Evolutionary conservation across 1,140 invertebrate species (phyloP).

Genomic region (Aphaenogaster rudis): DNA sequence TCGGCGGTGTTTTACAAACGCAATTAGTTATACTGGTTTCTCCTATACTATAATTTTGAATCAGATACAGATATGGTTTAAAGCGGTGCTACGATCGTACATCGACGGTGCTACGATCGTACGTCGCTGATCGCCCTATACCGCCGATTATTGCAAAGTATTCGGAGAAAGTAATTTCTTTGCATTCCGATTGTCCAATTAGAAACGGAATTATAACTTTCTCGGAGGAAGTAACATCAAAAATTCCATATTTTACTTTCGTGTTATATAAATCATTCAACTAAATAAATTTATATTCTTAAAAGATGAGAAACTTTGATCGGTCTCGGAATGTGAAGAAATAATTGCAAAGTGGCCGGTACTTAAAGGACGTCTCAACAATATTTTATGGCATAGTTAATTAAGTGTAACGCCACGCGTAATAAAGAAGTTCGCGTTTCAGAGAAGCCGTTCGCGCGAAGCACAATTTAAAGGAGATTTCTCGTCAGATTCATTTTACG

Average conservation of each 20-base stretch:
- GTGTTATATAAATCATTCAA: background rate
- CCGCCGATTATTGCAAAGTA: slow-evolving; percentile 15
- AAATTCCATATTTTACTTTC: slow-evolving; percentile 18
- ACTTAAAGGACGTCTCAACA: background rate
- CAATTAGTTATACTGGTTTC: slow-evolving; percentile 58
- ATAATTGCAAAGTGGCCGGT: background rate
- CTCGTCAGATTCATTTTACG: slow-evolving; percentile 26
- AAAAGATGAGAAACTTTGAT: slow-evolving; percentile 24
- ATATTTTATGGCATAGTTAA: slow-evolving; percentile 29
- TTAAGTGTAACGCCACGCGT: slow-evolving; percentile 11
- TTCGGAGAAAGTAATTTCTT: slow-evolving; percentile 38
- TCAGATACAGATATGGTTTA: slow-evolving; percentile 46
- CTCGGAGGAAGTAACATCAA: slow-evolving; percentile 5
- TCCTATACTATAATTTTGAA: slow-evolving; percentile 47
- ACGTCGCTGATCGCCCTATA: slow-evolving; percentile 1
- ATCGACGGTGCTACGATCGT: slow-evolving; percentile 14
- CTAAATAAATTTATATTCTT: background rate
- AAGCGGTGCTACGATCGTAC: slow-evolving; percentile 13
- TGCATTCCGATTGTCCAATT: background rate
- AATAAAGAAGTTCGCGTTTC: background rate
- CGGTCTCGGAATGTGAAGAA: background rate
- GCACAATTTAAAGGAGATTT: slow-evolving; percentile 16
- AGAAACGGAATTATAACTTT: slow-evolving; percentile 34
- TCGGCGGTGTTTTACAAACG: slow-evolving; percentile 59
- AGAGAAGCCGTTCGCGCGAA: background rate